Evolutionary conservation across 2,113 vertebrate species (phyloP).

Genomic region (Andinoacara biseriatus): DNA sequence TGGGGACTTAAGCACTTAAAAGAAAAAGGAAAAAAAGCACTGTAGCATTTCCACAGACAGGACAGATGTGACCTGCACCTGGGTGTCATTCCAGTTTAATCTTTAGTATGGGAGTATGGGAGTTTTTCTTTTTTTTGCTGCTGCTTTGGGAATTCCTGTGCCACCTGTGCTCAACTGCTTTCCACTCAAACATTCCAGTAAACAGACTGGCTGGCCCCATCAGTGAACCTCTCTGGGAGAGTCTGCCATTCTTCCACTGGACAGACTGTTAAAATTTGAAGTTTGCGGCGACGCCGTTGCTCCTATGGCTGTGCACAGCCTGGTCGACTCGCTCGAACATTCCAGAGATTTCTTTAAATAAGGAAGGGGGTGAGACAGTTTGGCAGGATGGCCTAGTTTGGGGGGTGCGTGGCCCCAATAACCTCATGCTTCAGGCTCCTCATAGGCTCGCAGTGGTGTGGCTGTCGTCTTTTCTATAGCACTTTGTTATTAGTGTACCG

Average conservation of each 20-base stretch:
- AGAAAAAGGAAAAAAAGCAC: conserved; percentile 65
- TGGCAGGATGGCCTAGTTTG: neutral
- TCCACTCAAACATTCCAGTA: conserved; percentile 70
- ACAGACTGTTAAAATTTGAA: conserved; percentile 49
- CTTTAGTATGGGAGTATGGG: too few relatives aligned
- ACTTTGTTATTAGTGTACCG: conserved; percentile 63
- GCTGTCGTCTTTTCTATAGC: conserved; percentile 61
- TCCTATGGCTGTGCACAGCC: conserved; percentile 11
- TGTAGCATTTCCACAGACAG: conserved; percentile 63
- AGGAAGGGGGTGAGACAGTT: neutral
- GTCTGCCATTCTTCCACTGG: conserved; percentile 5
- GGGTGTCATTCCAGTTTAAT: conserved; percentile 29
- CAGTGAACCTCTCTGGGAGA: neutral
- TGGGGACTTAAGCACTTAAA: conserved; percentile 84
- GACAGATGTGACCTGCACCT: conserved; percentile 1
- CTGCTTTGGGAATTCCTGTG: neutral
- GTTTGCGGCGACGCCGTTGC: neutral
- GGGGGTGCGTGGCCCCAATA: neutral
- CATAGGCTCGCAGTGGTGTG: conserved; percentile 51
- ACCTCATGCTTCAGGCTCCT: conserved; percentile 48
- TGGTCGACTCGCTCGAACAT: conserved; percentile 51
- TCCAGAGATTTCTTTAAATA: conserved; percentile 42
- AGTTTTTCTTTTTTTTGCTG: too few relatives aligned
- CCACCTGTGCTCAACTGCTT: conserved; percentile 22
- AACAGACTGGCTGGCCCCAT: conserved; percentile 32